Base-by-base conservation (phyloP, 1,140 invertebrate species). In the Pomacea maculata region DNA sequence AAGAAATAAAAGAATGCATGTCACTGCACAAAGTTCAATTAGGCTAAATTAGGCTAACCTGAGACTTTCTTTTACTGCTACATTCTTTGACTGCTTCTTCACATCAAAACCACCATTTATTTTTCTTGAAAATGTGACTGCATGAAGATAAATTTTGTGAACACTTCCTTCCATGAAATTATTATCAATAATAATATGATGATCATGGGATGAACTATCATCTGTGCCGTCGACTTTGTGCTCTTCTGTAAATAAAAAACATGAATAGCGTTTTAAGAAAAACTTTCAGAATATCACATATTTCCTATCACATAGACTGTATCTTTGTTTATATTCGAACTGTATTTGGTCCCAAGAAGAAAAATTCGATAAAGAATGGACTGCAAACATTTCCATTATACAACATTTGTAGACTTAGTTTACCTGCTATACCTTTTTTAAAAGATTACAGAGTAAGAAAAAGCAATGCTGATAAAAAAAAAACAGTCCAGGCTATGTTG, bases 121-220 rank as follows among this genome's bases (percentile, higher is more conserved):
- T 61, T 52, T 17, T 55, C 65, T 71, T 34, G 29, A 15, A 52
- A 75, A 76, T 45, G 73, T 75, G 8, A 75, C 21, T 25, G 80
- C 74, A 81, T 71, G 74, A 54, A 81, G 73, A 25, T 81, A 81
- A 65, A 81, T 75, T 55, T 76, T 81, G 74, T 81, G 75, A 0
- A 76, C 67, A 55, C 57, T 63, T 25, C 52, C 52, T 14, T 54
- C n/a, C 25, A 52, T 15, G 14, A 55, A 61, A 61, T 55, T 25
- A 76, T 17, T 25, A 15, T 21, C 21, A 19, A 54, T 61, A 63
- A n/a, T n/a, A 34, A 21, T 15, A 76, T 76, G 21, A 55, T 15
- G 17, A 65, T 65, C 64, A 45, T 45, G 34, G 34, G 34, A 45
- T 45, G 34, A 2, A 45, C 2, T 45, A 45, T 45, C 34, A 45